A percentile compares a stretch with the other conserved stretches of the same genome.
phyloP scores from a whole-genome alignment of 2,797 vertebrate species.

The Psittacula echo region DNA sequence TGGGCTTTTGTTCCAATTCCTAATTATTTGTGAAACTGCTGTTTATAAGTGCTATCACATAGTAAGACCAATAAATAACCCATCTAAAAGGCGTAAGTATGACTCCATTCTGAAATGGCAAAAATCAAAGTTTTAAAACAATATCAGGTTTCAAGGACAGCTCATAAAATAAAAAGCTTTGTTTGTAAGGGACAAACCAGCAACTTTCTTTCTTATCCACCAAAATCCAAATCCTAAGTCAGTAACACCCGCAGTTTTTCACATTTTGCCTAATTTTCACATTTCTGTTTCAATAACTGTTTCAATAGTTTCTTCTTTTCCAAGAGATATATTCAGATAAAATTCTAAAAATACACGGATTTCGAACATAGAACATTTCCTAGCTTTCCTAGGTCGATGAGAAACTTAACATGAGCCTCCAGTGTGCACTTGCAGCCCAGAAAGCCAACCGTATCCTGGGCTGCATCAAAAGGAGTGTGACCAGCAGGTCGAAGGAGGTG shows the following conservation, averaged over 20 bases:
- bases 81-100: background rate
- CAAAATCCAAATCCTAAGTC: background rate
- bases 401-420: background rate
- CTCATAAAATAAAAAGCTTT: background rate
- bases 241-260: background rate
- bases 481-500: no score
- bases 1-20: constrained; percentile 28
- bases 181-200: background rate
- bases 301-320: background rate
- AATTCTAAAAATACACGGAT: background rate
- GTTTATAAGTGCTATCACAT: background rate
- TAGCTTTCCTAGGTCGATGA: background rate
- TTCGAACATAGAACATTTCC: background rate
- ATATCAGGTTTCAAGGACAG: background rate
- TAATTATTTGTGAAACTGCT: constrained; percentile 49
- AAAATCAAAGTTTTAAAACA: background rate
- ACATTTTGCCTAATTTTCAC: background rate
- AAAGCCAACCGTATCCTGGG: no score
- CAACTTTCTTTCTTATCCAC: background rate
- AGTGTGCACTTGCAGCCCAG: no score
- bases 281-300: background rate
- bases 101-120: background rate
- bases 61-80: background rate
- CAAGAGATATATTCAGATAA: background rate
- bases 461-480: no score